Evolutionary conservation across 2,888 invertebrate genomes (phyloP), one percentile per base, ranked within the genome.

Genomic region (Dryococelus australis): DNA sequence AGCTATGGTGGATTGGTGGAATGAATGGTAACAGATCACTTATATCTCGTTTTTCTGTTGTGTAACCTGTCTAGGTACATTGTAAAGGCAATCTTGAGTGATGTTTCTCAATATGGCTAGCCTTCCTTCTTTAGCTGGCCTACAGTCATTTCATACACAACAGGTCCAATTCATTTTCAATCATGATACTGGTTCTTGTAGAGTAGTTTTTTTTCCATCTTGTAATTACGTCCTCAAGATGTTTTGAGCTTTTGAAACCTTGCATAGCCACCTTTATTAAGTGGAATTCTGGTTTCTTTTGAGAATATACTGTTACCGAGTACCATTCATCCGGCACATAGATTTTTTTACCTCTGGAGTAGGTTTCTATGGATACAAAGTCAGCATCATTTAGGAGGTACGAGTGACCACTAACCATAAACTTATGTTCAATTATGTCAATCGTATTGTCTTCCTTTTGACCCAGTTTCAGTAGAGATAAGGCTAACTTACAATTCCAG

Each of bases 341-440:
- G n/a, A 24, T 65, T n/a, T 0, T 20, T 8, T 43, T 65, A 24
- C 65, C 65, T 65, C n/a, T 65, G 65, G 65, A 65, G 16, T 65
- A 65, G 20, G 20, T 84, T 27, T 84, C 84, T 27, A 84, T 27
- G 12, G 43, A 16, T 65, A 88, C 89, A 90, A 90, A 90, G 87
- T 89, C 88, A 81, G 88, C 88, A 88, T 89, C 89, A 81, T 89
- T 89, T 85, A 89, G 89, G 85, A 89, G 85, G 65, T 88, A 90
- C 85, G 89, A 89, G 89, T 89, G 90, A 65, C 89, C 89, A 79
- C 89, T 89, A 80, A 89, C 80, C 87, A 89, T 87, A 89, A 89
- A 90, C 88, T 89, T 89, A 84, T 89, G 85, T 35, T 85, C 85
- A n/a, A 85, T 51, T 12, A 53, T 85, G 8, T 85, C 85, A 26